phyloP scores from a whole-genome alignment of 2,888 invertebrate species.

The Anoncus sp. region DNA sequence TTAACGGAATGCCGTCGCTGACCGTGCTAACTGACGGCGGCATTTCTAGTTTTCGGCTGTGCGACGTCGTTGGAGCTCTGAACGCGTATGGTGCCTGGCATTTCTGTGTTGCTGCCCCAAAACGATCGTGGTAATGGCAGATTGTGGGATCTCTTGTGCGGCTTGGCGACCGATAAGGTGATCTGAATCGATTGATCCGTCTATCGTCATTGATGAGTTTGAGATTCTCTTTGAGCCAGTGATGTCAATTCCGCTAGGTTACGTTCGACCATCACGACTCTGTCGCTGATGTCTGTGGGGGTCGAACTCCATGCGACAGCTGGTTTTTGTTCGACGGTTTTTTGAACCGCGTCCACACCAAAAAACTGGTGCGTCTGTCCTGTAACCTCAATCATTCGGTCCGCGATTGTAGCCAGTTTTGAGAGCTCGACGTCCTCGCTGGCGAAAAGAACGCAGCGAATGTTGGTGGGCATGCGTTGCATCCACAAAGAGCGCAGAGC shows the following conservation, averaged over 20 bases:
- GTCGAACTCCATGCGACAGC: background rate
- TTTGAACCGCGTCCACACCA: background rate
- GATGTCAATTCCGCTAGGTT: slow-evolving; percentile 1
- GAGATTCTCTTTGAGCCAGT: background rate
- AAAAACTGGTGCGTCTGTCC: background rate
- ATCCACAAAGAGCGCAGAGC: slow-evolving; percentile 59
- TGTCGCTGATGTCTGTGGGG: slow-evolving; percentile 5
- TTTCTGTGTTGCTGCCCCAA: slow-evolving; percentile 7
- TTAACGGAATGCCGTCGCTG: slow-evolving; percentile 22
- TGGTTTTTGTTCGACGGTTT: background rate
- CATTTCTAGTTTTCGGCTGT: slow-evolving; percentile 40
- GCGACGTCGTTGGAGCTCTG: background rate
- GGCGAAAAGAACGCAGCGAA: slow-evolving; percentile 33
- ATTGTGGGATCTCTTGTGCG: background rate
- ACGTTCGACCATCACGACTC: background rate
- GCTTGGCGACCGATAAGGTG: background rate
- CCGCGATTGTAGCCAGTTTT: slow-evolving; percentile 49
- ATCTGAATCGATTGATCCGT: background rate
- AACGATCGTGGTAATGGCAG: slow-evolving; percentile 30
- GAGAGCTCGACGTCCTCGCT: slow-evolving; percentile 27
- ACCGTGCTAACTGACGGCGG: slow-evolving; percentile 23
- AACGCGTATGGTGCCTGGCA: slow-evolving; percentile 18
- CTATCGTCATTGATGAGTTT: background rate
- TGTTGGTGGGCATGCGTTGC: slow-evolving; percentile 51
- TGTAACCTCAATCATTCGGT: slow-evolving; percentile 47